phyloP scores from a whole-genome alignment of 1,140 invertebrate genomes.

The Zaprionus nigranus region DNA sequence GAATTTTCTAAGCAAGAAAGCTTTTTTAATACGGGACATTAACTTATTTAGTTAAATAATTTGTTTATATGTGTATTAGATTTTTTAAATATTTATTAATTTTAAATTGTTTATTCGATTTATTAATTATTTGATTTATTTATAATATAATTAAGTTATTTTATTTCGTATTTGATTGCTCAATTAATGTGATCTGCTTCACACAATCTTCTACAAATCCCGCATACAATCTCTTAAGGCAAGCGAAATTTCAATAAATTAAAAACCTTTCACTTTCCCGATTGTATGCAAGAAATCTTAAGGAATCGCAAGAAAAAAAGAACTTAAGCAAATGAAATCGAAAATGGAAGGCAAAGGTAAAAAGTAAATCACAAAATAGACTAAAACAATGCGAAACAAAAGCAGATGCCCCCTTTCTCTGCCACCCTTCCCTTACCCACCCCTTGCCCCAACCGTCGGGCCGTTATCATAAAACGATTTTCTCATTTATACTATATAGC shows the following conservation, averaged over 20 bases:
- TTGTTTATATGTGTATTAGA: no score
- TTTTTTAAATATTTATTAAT: no score
- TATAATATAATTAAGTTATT: no score
- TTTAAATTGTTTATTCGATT: no score
- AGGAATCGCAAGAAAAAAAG: neutral
- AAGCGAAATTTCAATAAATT: neutral
- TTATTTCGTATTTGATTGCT: no score
- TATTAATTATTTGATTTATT: no score
- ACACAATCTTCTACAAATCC: no score
- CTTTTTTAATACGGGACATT: no score
- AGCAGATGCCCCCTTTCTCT: constrained; percentile 27
- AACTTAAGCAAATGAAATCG: constrained; percentile 5
- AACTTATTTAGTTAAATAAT: no score
- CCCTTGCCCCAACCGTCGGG: constrained; percentile 18
- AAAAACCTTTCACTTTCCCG: neutral
- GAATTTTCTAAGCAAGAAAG: no score
- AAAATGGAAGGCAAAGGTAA: constrained; percentile 7
- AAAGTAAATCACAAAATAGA: constrained; percentile 5
- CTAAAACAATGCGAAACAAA: constrained; percentile 27
- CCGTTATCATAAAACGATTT: constrained; percentile 81
- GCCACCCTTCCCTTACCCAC: neutral
- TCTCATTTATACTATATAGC: constrained; percentile 59
- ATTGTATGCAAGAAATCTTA: no score
- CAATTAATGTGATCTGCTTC: no score
- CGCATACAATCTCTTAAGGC: neutral